These are phyloP conservation scores for Caenorhabditis sp. DNA, from an alignment of 2,888 invertebrate species.

Conservation along the genomic window DNA sequence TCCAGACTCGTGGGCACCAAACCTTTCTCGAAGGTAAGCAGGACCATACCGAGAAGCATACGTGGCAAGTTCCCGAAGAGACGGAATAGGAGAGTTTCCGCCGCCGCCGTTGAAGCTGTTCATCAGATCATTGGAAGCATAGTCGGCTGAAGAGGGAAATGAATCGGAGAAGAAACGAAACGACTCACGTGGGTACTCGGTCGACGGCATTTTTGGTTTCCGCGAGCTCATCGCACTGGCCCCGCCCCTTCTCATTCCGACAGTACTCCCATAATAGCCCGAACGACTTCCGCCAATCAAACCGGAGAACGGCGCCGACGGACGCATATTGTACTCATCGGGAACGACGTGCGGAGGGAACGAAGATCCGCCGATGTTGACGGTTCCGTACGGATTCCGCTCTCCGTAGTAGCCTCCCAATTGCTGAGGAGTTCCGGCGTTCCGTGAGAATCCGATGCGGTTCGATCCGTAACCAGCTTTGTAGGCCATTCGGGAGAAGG, in stretches of 20 bases:
- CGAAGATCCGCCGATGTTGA: conserved; percentile 20
- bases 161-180: not conserved
- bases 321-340: conserved; percentile 51
- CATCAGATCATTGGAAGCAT: conserved; percentile 59
- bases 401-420: conserved; percentile 39
- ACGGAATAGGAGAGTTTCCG: conserved; percentile 24
- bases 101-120: conserved; percentile 42
- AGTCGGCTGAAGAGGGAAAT: conserved; percentile 22
- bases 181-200: conserved; percentile 45
- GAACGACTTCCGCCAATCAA: conserved; percentile 50
- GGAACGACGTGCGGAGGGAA: conserved; percentile 1
- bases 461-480: conserved; percentile 59
- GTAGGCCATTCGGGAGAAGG: conserved; percentile 57
- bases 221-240: conserved; percentile 23
- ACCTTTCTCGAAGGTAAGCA: conserved; percentile 50
- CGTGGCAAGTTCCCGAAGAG: conserved; percentile 51
- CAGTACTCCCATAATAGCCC: conserved; percentile 52
- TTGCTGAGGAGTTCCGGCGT: not conserved
- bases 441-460: conserved; percentile 20
- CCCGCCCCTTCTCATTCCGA: conserved; percentile 50
- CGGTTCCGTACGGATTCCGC: conserved; percentile 47
- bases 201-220: conserved; percentile 31
- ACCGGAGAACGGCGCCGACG: conserved; percentile 52
- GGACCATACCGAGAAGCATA: conserved; percentile 50
- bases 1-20: conserved; percentile 17